Conservation (phyloP, 2,797 vertebrate species). For the Gallinago stenura region DNA sequence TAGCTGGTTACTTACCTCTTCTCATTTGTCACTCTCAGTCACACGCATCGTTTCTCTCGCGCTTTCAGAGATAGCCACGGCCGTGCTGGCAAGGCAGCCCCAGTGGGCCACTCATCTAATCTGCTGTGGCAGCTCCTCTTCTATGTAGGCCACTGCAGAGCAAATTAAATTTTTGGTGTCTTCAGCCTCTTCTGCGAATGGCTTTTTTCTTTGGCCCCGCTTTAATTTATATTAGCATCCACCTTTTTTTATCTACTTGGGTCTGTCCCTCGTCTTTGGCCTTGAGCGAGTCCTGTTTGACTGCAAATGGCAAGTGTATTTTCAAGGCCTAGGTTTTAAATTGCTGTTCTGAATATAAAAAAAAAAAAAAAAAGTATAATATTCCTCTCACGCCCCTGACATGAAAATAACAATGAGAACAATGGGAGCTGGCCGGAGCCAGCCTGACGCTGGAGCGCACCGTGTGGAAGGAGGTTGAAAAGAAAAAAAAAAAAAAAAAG, state of each 20-base stretch:
- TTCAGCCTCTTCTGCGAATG: background rate
- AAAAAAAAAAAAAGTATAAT: background rate
- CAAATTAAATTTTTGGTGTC: background rate
- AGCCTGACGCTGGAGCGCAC: slow-evolving; percentile 27
- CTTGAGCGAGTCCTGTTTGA: background rate
- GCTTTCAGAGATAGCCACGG: background rate
- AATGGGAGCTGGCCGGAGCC: slow-evolving; percentile 62
- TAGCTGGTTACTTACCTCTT: background rate
- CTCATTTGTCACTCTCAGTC: slow-evolving; percentile 23
- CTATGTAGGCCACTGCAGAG: slow-evolving; percentile 46
- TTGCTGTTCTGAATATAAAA: background rate
- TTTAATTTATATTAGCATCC: background rate
- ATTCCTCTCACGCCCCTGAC: slow-evolving; percentile 60
- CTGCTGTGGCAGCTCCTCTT: slow-evolving; percentile 31
- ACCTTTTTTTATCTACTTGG: background rate
- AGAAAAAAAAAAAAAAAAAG: background rate
- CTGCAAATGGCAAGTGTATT: slow-evolving; percentile 11
- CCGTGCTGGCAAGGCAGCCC: background rate
- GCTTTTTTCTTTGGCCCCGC: background rate
- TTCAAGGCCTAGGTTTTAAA: slow-evolving; percentile 39
- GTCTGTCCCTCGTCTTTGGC: background rate
- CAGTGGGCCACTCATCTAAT: background rate
- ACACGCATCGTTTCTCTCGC: slow-evolving; percentile 10
- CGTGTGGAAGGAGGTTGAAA: slow-evolving; percentile 19
- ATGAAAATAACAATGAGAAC: slow-evolving; percentile 59